Conservation (phyloP, 2,113 vertebrate species). For the Xyliphius kryptos region DNA sequence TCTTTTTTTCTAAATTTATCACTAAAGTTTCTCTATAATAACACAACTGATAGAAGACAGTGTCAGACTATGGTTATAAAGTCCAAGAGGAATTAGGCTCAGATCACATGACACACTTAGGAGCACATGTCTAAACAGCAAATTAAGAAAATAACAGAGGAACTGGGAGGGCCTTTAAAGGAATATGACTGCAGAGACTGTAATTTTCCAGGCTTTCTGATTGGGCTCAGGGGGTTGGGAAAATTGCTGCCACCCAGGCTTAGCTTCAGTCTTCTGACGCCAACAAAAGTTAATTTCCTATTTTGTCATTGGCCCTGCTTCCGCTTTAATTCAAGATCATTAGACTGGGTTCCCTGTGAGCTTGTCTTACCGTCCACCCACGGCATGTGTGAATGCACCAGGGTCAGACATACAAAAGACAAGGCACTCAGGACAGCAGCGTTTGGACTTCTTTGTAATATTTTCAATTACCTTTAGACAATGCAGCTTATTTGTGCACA, state of each 20-base stretch:
- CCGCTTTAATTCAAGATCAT: slow-evolving; percentile 5
- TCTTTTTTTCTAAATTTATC: too few relatives aligned
- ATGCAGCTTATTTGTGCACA: slow-evolving; percentile 14
- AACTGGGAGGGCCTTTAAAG: slow-evolving; percentile 1
- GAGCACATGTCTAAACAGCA: background rate
- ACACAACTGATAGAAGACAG: slow-evolving; percentile 7
- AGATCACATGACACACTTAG: too few relatives aligned
- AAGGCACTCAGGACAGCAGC: background rate
- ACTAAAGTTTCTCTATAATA: too few relatives aligned
- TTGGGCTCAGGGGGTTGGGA: slow-evolving; percentile 2
- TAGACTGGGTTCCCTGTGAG: slow-evolving; percentile 3
- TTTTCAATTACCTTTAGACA: slow-evolving; percentile 26
- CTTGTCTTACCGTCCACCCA: slow-evolving; percentile 9
- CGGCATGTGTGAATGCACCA: too few relatives aligned
- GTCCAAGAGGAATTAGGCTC: background rate
- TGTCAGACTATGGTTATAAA: background rate
- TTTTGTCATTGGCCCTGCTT: slow-evolving; percentile 7
- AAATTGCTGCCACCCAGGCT: too few relatives aligned
- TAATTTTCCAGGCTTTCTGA: slow-evolving; percentile 11
- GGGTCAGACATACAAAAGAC: slow-evolving; percentile 18
- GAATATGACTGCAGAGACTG: background rate
- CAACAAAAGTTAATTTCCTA: slow-evolving; percentile 16
- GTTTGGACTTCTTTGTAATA: slow-evolving; percentile 6
- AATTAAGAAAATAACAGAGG: slow-evolving; percentile 4
- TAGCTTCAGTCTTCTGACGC: slow-evolving; percentile 10